Base-by-base conservation (phyloP, 2,888 invertebrate species). In the Diplolepis rosae region DNA sequence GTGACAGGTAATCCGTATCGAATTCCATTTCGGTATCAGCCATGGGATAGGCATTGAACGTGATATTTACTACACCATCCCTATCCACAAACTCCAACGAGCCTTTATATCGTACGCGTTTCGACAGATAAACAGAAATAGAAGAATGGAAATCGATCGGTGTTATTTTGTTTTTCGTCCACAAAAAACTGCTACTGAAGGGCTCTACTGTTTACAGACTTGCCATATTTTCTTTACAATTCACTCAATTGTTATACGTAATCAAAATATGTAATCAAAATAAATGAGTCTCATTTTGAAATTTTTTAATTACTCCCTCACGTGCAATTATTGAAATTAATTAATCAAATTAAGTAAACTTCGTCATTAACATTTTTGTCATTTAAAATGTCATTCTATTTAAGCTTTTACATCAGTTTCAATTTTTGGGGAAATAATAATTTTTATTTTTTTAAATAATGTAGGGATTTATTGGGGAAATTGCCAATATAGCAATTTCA, bases 1-100 rank as follows among this genome's bases (percentile, higher is more conserved):
- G 50, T 32, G 66, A 66, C 66, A 66, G 66, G 50, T 48, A 66
- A 66, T 66, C 66, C 66, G 66, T 66, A 66, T 66, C 66, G 66
- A 45, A 50, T 66, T 66, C n/a, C 66, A 66, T 50, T 48, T 48
- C n/a, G 66, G 48, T 66, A 66, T 66, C 48, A 50, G 66, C 18
- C 48, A 30, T 18, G 48, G 48, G 65, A 45, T 48, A 48, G 65
- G 65, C 65, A 48, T 15, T 48, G 66, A 66, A 66, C 66, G 30
- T 61, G 61, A 61, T 42, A 39, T 61, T 61, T 61, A 61, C 39
- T 61, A 61, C 61, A 61, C 39, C 61, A 61, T 61, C 61, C 39
- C 61, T 35, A 61, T n/a, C 61, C 61, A 61, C 61, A 61, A 42
- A 61, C 61, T 61, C 39, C 39, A 61, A 61, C 61, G 61, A 61